Evolutionary conservation across 2,888 invertebrate genomes (phyloP), one percentile per base, ranked within the genome.

Genomic region (Empis stercorea): DNA sequence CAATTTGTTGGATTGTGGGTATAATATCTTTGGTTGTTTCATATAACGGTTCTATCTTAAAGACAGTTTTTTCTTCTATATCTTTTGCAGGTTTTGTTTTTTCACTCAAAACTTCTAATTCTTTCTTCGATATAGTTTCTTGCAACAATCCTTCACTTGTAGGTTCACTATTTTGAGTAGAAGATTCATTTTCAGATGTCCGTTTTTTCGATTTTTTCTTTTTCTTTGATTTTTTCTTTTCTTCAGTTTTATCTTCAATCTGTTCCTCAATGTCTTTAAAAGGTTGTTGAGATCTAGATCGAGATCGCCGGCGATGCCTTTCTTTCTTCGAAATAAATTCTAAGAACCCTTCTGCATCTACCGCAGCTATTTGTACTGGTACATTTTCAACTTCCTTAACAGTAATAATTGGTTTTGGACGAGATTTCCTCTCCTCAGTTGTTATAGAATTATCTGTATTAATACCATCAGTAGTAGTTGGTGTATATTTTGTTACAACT

Each of bases 281-380:
- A 68, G 62, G 57, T 23, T 62, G 60, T 41, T 70, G 66, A 40
- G 71, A 71, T 49, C 73, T 72, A 13, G 77, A 76, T 43, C 72
- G 67, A 2, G 79, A 79, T 47, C 76, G 71, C 40, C 57, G 56
- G 40, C 63, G 74, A 71, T 49, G 56, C 50, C 66, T 62, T 52
- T 71, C 71, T 54, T 66, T 71, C 55, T 68, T 69, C 16, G 70
- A 71, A 9, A 73, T 57, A 45, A 65, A 69, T 59, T 74, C 73
- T 49, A 72, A 65, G 54, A 74, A 74, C 43, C 72, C 74, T 54
- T 73, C 69, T 13, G 64, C 57, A 51, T 68, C 72, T 27, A 60
- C 59, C 46, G 61, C 57, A 20, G 36, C n/a, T 17, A 43, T 17
- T 20, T 34, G 43, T n/a, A 15, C 20, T 20, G 13, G 7, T 16